Base-by-base conservation (phyloP, 2,797 vertebrate genomes). In the Crypturellus tataupa region DNA sequence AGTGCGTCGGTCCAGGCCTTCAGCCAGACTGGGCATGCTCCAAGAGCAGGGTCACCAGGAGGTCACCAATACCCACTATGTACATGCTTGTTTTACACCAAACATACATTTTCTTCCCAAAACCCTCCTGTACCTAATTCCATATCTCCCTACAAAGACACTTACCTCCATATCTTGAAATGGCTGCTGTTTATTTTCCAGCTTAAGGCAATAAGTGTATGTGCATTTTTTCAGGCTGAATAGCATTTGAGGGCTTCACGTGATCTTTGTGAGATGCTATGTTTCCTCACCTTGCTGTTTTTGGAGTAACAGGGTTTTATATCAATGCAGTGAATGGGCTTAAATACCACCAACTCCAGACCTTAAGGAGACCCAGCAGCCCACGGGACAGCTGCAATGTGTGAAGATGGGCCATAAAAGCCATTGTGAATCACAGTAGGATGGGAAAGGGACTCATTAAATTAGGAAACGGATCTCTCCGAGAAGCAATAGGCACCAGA, bases 361-460 rank as follows among this genome's bases (percentile, higher is more conserved):
- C 3, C 1, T 40, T n/a, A 39, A 35, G 15, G 17, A 8, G 56
- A 73, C 49, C 31, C 3, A 1, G 13, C 44, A 27, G 33, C 83
- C 37, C 44, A 47, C 55, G n/a, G 2, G 4, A 56, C 58, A 1
- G 1, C 46, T 64, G 29, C 14, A 31, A 53, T 5, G 1, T 2
- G 4, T 1, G 2, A 89, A 64, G 44, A 77, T n/a, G 73, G 6
- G 53, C 70, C 49, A 27, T 59, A 82, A 91, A 87, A 89, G n/a
- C 25, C 12, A 1, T 17, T 46, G 56, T 23, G 58, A 75, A 71
- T 75, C 60, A 62, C 60, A 35, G 60, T 83, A 75, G 18, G 39
- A 75, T 81, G 86, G 4, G 2, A 94, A 83, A 69, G 80, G 69
- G 86, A 37, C 71, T 92, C 83, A 24, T 67, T 71, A 85, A 85